A percentile compares a stretch with the other conserved stretches of the same genome.
These are phyloP conservation scores for Pseudomyrmex cubaensis DNA, from an alignment of 1,140 invertebrate genomes.

Conservation along the genomic window DNA sequence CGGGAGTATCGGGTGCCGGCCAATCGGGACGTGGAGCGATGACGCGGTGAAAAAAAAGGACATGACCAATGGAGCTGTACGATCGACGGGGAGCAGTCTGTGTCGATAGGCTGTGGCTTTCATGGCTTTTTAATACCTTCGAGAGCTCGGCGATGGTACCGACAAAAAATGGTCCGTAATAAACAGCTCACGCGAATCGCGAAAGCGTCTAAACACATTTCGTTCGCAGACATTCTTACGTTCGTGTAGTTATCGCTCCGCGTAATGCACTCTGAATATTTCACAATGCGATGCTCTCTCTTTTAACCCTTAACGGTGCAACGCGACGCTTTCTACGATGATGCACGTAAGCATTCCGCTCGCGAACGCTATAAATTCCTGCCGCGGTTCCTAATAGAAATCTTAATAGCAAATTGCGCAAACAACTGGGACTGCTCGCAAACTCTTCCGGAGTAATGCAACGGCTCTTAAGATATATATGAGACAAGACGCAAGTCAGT, in stretches of 20 bases:
- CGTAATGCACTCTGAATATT: constrained; percentile 25
- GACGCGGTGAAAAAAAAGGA: constrained; percentile 75
- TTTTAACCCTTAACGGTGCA: neutral
- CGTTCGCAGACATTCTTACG: neutral
- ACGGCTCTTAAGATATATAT: neutral
- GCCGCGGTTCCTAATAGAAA: constrained; percentile 33
- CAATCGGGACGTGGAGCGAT: constrained; percentile 78
- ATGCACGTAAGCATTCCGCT: neutral
- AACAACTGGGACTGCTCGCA: neutral
- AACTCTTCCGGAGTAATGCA: neutral
- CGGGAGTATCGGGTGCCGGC: constrained; percentile 75
- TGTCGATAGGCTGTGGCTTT: constrained; percentile 71
- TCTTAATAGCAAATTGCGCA: constrained; percentile 45
- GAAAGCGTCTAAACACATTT: neutral
- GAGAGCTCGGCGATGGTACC: neutral
- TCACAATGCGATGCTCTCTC: neutral
- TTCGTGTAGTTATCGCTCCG: constrained; percentile 6
- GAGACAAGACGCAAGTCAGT: neutral
- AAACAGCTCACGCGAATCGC: constrained; percentile 13
- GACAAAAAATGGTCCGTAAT: neutral
- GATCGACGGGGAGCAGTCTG: constrained; percentile 68
- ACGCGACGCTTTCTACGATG: constrained; percentile 9
- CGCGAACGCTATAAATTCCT: constrained; percentile 21
- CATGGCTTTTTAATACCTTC: constrained; percentile 61
- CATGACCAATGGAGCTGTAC: constrained; percentile 77